These are phyloP conservation scores for Dicyrtomina minuta DNA, from an alignment of 2,888 invertebrate genomes.

Conservation along the genomic window DNA sequence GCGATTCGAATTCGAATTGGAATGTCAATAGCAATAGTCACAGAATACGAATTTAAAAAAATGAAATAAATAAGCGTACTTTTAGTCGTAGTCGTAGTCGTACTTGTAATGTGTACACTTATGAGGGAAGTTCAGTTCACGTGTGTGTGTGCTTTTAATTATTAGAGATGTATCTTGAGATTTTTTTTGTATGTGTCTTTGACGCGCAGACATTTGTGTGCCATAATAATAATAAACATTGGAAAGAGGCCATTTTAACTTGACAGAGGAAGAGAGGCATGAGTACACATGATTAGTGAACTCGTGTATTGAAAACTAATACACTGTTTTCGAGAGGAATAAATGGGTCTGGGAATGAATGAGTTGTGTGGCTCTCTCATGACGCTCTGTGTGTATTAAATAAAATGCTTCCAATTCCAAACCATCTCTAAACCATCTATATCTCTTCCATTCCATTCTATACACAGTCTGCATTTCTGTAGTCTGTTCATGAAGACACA, in stretches of 20 bases:
- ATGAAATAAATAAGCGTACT: too few relatives aligned
- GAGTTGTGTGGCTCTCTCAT: conserved; percentile 14
- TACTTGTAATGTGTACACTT: too few relatives aligned
- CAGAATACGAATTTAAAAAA: too few relatives aligned
- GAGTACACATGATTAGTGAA: conserved; percentile 12
- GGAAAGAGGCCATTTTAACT: conserved; percentile 14
- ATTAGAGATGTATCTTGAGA: too few relatives aligned
- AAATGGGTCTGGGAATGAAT: conserved; percentile 22
- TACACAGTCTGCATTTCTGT: too few relatives aligned
- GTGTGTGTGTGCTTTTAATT: background rate
- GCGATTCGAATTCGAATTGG: too few relatives aligned
- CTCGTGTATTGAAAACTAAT: conserved; percentile 22
- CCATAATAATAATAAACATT: conserved; percentile 8
- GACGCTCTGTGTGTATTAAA: too few relatives aligned
- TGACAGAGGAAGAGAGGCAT: conserved; percentile 5
- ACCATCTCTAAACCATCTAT: background rate
- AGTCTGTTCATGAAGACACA: too few relatives aligned
- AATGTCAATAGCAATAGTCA: too few relatives aligned
- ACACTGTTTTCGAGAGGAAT: conserved; percentile 7
- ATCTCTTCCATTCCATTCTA: too few relatives aligned
- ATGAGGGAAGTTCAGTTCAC: conserved; percentile 3
- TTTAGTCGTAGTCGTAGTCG: too few relatives aligned
- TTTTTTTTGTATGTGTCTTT: too few relatives aligned
- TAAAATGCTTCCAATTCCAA: background rate
- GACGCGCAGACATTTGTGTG: background rate